phyloP scores from a whole-genome alignment of 2,888 invertebrate genomes.

The Drosophila kanekoi region DNA sequence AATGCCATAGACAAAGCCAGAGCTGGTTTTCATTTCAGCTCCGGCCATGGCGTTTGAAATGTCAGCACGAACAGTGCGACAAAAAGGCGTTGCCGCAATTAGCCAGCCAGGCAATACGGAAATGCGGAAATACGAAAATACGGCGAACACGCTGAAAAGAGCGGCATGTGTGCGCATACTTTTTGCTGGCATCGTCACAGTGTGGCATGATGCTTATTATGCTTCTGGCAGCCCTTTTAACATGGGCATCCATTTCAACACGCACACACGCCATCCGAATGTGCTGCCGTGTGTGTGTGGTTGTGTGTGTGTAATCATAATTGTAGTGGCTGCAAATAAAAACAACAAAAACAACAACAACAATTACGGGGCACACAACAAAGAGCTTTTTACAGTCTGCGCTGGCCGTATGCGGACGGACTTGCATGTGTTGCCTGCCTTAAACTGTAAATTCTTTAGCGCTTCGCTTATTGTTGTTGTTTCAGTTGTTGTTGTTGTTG shows the following conservation, averaged over 20 bases:
- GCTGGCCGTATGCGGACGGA: conserved; percentile 16
- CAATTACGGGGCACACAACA: conserved; percentile 43
- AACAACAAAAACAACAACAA: conserved; percentile 34
- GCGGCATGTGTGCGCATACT: conserved; percentile 29
- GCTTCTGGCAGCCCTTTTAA: conserved; percentile 46
- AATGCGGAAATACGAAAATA: conserved; percentile 2
- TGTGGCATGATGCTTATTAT: conserved; percentile 53
- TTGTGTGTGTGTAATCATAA: conserved; percentile 66
- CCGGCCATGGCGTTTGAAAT: conserved; percentile 55
- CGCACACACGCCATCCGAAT: conserved; percentile 43
- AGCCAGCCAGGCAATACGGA: conserved; percentile 41
- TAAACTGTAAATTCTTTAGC: conserved; percentile 68
- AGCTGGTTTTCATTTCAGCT: conserved; percentile 53
- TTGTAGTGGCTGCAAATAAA: conserved; percentile 63
- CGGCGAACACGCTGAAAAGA: conserved; percentile 5
- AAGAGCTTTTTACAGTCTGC: conserved; percentile 40
- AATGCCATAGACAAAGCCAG: conserved; percentile 41
- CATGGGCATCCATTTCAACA: conserved; percentile 62
- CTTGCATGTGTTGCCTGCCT: conserved; percentile 48
- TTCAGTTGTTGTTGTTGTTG: conserved; percentile 16
- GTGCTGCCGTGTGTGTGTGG: conserved; percentile 18
- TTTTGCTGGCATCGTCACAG: conserved; percentile 40
- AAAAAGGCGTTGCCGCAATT: conserved; percentile 79
- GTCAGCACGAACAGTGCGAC: conserved; percentile 69
- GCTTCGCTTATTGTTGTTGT: conserved; percentile 22